Base-by-base conservation (phyloP, 2,797 vertebrate species). In the Botia kubotai region DNA sequence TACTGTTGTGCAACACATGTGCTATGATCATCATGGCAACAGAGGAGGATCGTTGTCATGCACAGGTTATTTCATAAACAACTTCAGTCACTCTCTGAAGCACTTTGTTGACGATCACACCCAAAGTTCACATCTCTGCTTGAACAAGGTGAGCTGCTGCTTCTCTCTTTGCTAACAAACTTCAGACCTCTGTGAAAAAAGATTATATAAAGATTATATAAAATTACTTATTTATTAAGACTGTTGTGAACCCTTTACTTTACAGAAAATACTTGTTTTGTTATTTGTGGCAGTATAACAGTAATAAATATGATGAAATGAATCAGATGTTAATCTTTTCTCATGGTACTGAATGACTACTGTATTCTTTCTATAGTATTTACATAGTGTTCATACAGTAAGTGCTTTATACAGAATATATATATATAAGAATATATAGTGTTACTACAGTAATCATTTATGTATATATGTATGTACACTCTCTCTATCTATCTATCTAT, bases 1-100 rank as follows among this genome's bases (percentile, higher is more conserved):
- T 90, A 80, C 93, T 92, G 92, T 87, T 89, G 90, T 72, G 46
- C 76, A 88, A 92, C 90, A 91, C 92, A 91, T 92, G 89, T 87
- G 92, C 90, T 93, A 92, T 90, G 92, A 91, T 90, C 83, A 11
- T 5, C 52, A 66, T 48, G 72, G 65, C 85, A 83, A 84, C 65
- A 75, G 87, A 86, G 86, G 85, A 78, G 19, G 85, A 74, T 62
- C 75, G 63, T 10, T 73, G 50, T 21, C 52, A 57, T 33, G 60
- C 39, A 8, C 72, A 77, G 86, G 80, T 71, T 84, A 89, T 86
- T 87, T 87, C 48, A 94, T 89, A 94, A 94, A 93, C 91, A 92
- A 90, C 89, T 83, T 66, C 79, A 6, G 60, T 79, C 2, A 23
- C 81, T 6, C 60, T 46, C 26, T n/a, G 39, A 43, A 72, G 72